Evolutionary conservation across 2,797 vertebrate species (phyloP).

Genomic region (Gorsachius magnificus): DNA sequence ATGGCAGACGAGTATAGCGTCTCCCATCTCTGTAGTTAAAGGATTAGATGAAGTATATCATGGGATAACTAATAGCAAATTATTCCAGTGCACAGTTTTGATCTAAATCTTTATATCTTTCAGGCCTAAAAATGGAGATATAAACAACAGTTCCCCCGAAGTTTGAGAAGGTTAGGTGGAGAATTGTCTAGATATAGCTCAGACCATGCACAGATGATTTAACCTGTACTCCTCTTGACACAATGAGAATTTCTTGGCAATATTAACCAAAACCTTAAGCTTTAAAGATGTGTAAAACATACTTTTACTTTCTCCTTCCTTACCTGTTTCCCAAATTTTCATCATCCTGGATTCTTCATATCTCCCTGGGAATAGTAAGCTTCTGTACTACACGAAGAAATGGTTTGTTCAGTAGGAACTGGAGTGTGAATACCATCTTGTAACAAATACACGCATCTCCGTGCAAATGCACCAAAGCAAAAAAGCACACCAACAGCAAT

Average conservation of each 20-base stretch:
- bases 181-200: neutral
- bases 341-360: neutral
- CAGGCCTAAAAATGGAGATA: neutral
- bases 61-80: neutral
- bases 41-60: neutral
- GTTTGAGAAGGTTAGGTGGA: neutral
- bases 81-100: neutral
- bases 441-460: neutral
- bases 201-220: neutral
- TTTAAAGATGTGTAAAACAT: neutral
- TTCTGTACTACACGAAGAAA: neutral
- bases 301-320: neutral
- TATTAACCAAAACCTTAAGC: neutral
- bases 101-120: neutral
- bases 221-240: neutral
- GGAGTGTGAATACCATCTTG: neutral
- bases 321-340: neutral
- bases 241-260: neutral
- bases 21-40: neutral
- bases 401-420: neutral
- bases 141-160: neutral
- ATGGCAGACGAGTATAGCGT: rapidly evolving
- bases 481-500: neutral
- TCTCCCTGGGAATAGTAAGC: neutral
- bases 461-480: neutral